Evolutionary conservation across 2,797 vertebrate genomes (phyloP), one percentile per base, ranked within the genome.

Genomic region (Bufotes viridis): DNA sequence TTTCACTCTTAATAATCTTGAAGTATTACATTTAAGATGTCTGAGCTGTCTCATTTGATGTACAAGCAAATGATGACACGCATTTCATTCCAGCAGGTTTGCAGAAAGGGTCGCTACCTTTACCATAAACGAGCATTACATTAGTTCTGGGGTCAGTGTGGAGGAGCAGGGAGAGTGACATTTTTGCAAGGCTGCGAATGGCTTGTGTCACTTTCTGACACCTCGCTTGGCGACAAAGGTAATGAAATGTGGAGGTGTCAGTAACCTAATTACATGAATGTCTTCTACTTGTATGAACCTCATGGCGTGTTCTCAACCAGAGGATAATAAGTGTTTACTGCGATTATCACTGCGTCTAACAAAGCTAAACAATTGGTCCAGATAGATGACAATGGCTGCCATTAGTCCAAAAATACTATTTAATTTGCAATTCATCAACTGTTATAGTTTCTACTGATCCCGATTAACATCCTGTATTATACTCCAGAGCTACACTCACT

Each of bases 171-270:
- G 60, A 34, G 53, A 74, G 18, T 78, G 87, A 87, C 81, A 58
- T 69, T n/a, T 80, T 20, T 86, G 76, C 76, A 80, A 58, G 63
- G 14, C 76, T 17, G 13, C 70, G 87, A 84, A 88, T 69, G 78
- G 84, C 70, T 70, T 26, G 17, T 78, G 87, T 88, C 81, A 79
- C 58, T 84, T 63, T 57, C 34, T 76, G 87, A 83, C 87, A 69
- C 34, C 51, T 78, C 42, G 14, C 29, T 69, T 69, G 11, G 8
- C 26, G 20, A 22, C 55, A 49, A 26, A 75, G 22, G 26, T 51
- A 67, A 82, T 67, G 70, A n/a, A 12, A 82, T 65, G 75, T 22
- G 63, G 55, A 42, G 63, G 29, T 11, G 58, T 81, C 65, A n/a
- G 60, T 34, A 29, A 29, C 18, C 57, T 72, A 81, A 81, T 74